Conservation (phyloP, 2,888 invertebrate species). For the Craniophora ligustri region DNA sequence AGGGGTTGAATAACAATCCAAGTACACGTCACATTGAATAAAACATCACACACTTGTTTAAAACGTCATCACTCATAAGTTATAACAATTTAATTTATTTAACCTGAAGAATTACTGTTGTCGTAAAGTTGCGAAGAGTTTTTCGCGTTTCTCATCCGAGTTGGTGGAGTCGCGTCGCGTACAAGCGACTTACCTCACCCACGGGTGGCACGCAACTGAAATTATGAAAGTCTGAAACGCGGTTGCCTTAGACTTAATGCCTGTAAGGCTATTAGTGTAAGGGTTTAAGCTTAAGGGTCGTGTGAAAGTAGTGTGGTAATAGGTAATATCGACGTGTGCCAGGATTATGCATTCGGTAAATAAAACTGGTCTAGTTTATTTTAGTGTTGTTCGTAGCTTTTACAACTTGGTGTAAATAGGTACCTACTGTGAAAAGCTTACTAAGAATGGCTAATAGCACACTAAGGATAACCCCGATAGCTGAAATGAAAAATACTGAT, state of each 20-base stretch:
- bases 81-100: background rate
- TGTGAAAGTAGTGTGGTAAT: constrained; percentile 49
- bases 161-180: background rate
- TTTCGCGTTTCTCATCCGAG: constrained; percentile 19
- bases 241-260: constrained; percentile 59
- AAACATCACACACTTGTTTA: constrained; percentile 34
- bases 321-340: constrained; percentile 16
- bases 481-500: too few relatives aligned
- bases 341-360: background rate
- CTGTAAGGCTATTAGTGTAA: constrained; percentile 71
- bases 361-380: background rate
- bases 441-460: too few relatives aligned
- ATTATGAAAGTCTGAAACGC: constrained; percentile 56
- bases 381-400: background rate
- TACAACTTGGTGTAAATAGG: too few relatives aligned
- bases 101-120: background rate
- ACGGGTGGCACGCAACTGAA: constrained; percentile 36
- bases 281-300: constrained; percentile 55
- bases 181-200: constrained; percentile 16
- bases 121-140: constrained; percentile 47
- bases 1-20: constrained; percentile 39
- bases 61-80: constrained; percentile 6
- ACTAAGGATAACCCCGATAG: too few relatives aligned
- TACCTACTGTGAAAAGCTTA: too few relatives aligned
- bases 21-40: constrained; percentile 19